Evolutionary conservation across 2,888 invertebrate genomes (phyloP).

Genomic region (Drosophila paramelanica): DNA sequence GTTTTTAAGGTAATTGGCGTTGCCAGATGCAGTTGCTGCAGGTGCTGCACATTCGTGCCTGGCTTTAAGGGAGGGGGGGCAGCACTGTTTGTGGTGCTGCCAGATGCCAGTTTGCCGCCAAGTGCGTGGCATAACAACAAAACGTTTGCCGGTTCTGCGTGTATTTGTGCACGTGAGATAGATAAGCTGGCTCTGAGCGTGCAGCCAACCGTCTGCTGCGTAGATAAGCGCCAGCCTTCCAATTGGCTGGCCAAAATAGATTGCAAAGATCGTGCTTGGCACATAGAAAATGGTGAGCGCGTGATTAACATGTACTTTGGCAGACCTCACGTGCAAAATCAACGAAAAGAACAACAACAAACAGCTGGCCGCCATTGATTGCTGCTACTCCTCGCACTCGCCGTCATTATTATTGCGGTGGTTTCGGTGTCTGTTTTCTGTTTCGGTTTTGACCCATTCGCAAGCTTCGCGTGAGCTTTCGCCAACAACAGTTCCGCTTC

Average conservation of each 20-base stretch:
- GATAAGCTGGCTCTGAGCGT: constrained; percentile 44
- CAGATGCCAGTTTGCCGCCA: constrained; percentile 15
- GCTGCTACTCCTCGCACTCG: constrained; percentile 15
- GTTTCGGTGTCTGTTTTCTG: constrained; percentile 15
- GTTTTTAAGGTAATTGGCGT: constrained; percentile 24
- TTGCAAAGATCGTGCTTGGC: constrained; percentile 27
- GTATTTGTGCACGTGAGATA: constrained; percentile 36
- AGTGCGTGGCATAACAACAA: constrained; percentile 8
- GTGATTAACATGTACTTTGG: constrained; percentile 32
- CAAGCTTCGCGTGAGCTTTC: constrained; percentile 63
- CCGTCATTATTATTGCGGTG: constrained; percentile 13
- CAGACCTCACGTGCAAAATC: constrained; percentile 58
- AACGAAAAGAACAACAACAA: constrained; percentile 27
- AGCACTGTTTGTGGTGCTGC: constrained; percentile 20
- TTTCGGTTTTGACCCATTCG: constrained; percentile 58
- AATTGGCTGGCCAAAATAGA: constrained; percentile 48
- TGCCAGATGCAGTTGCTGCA: not conserved
- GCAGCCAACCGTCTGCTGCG: constrained; percentile 47
- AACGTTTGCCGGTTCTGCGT: constrained; percentile 22
- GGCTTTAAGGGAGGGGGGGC: no score
- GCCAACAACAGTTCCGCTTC: constrained; percentile 54
- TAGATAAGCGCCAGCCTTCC: constrained; percentile 56
- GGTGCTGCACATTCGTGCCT: no score
- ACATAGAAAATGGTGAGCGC: constrained; percentile 53
- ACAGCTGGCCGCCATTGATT: constrained; percentile 60